Conservation (phyloP, 2,113 vertebrate species). For the Colistium nudipinnis region DNA sequence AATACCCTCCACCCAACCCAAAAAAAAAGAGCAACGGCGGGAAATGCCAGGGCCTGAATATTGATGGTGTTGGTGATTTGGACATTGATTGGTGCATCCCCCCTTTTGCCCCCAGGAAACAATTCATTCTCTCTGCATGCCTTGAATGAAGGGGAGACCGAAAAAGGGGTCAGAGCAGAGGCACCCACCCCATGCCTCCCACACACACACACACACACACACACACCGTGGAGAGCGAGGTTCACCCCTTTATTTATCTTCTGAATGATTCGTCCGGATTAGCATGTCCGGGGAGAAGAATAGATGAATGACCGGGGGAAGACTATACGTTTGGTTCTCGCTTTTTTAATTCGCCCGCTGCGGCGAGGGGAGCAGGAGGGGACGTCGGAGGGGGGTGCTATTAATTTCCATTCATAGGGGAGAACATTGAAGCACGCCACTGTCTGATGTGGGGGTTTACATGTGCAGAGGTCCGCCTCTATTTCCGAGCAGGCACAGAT, state of each 20-base stretch:
- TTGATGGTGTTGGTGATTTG: slow-evolving; percentile 42
- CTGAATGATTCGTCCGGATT: slow-evolving; percentile 61
- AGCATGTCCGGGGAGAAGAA: slow-evolving; percentile 48
- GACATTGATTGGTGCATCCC: slow-evolving; percentile 62
- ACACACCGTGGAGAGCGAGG: slow-evolving; percentile 17
- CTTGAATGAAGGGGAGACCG: slow-evolving; percentile 24
- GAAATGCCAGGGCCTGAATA: slow-evolving; percentile 62
- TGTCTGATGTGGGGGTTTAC: slow-evolving; percentile 69
- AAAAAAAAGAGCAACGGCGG: slow-evolving; percentile 43
- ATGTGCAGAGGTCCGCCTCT: slow-evolving; percentile 63
- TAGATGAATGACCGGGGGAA: slow-evolving; percentile 39
- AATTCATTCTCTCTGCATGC: slow-evolving; percentile 63
- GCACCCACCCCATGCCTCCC: slow-evolving; percentile 7
- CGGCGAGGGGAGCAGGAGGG: slow-evolving; percentile 28
- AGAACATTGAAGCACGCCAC: slow-evolving; percentile 65
- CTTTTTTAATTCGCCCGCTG: slow-evolving; percentile 55
- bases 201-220: background rate
- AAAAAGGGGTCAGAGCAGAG: slow-evolving; percentile 62
- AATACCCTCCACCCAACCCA: slow-evolving; percentile 29
- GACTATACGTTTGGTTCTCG: slow-evolving; percentile 55
- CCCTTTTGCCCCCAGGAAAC: slow-evolving; percentile 58
- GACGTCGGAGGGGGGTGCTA: slow-evolving; percentile 26
- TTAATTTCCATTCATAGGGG: slow-evolving; percentile 73
- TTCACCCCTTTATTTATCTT: slow-evolving; percentile 35
- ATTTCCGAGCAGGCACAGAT: slow-evolving; percentile 66